phyloP scores from a whole-genome alignment of 1,140 invertebrate species.

The Philotrypesis tridentata region DNA sequence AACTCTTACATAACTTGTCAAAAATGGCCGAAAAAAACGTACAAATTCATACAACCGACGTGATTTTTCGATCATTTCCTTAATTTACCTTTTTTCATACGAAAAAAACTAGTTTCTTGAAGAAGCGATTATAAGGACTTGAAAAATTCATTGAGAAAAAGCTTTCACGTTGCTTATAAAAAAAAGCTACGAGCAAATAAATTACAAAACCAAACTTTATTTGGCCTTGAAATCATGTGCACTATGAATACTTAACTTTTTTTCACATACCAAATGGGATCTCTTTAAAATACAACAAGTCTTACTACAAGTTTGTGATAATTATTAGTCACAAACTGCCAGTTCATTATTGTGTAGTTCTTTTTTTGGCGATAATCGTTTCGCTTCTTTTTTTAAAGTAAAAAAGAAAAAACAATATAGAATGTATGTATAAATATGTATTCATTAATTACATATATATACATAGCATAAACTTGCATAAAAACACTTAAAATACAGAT shows the following conservation, averaged over 20 bases:
- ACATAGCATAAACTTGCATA: neutral
- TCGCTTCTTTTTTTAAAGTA: neutral
- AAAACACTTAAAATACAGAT: constrained; percentile 49
- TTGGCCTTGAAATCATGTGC: neutral
- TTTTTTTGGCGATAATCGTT: neutral
- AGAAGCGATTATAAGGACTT: constrained; percentile 31
- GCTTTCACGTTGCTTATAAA: neutral
- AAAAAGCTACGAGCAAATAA: neutral
- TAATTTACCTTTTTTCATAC: constrained; percentile 47
- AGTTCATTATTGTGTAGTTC: neutral
- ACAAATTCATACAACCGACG: constrained; percentile 40
- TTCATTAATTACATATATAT: constrained; percentile 6
- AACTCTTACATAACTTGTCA: neutral
- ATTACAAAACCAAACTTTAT: neutral
- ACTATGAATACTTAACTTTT: constrained; percentile 5
- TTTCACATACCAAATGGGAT: constrained; percentile 33
- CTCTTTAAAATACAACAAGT: neutral
- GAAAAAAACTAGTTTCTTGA: constrained; percentile 30
- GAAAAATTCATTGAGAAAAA: constrained; percentile 1
- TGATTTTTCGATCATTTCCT: constrained; percentile 39
- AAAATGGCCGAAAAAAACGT: constrained; percentile 27
- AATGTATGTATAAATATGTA: constrained; percentile 34
- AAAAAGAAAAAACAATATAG: constrained; percentile 7
- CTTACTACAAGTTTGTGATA: constrained; percentile 9
- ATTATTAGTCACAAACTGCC: neutral